phyloP scores from a whole-genome alignment of 2,113 vertebrate genomes.

The Ophiodon elongatus region DNA sequence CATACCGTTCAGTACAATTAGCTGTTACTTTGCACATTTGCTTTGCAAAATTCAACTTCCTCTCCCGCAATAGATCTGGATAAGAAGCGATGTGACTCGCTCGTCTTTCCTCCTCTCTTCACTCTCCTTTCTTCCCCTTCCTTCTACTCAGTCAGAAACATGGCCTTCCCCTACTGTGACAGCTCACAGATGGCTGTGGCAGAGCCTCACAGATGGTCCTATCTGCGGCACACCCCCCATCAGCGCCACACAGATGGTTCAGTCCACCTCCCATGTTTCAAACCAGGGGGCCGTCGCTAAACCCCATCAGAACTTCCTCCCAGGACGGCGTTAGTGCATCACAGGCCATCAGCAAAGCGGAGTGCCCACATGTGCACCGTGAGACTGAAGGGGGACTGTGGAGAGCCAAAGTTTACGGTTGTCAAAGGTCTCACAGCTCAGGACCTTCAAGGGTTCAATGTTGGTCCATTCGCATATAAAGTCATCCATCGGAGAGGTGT shows the following conservation, averaged over 20 bases:
- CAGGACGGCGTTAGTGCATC: slow-evolving; percentile 42
- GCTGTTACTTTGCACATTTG: not conserved
- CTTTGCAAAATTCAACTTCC: slow-evolving; percentile 9
- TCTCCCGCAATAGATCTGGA: not conserved
- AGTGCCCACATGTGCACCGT: slow-evolving; percentile 17
- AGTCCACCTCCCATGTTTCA: slow-evolving; percentile 76
- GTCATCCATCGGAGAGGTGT: not conserved
- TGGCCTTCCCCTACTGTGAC: slow-evolving; percentile 72
- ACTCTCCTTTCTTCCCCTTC: slow-evolving; percentile 33
- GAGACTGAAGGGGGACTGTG: not conserved
- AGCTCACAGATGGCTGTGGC: slow-evolving; percentile 80
- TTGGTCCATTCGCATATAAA: not conserved
- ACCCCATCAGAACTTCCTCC: slow-evolving; percentile 61
- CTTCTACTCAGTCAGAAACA: slow-evolving; percentile 63
- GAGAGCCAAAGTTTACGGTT: not conserved
- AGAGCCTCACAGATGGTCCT: slow-evolving; percentile 77
- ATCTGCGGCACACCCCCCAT: slow-evolving; percentile 61
- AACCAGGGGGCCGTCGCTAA: slow-evolving; percentile 69
- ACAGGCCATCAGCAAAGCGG: slow-evolving; percentile 13
- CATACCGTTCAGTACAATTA: not conserved
- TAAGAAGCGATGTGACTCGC: slow-evolving; percentile 14
- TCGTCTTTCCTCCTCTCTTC: slow-evolving; percentile 38
- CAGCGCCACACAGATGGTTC: slow-evolving; percentile 78
- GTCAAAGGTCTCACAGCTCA: not conserved
- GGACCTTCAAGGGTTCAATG: not conserved